Evolutionary conservation across 2,888 invertebrate species (phyloP), one percentile per base, ranked within the genome.

Genomic region (Lathronympha strigana): DNA sequence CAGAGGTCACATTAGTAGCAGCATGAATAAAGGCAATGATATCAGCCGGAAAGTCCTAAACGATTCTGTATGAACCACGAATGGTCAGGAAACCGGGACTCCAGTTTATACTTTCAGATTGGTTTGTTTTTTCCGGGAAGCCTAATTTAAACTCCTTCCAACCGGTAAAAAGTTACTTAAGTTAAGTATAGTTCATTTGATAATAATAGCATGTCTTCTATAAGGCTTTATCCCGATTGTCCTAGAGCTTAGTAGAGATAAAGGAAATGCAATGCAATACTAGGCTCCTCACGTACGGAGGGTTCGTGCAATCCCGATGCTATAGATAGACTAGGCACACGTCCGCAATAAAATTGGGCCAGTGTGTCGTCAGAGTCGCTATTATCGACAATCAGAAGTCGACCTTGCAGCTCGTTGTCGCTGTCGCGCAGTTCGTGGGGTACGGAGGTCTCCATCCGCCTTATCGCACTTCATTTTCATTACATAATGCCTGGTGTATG

Each of bases 391-490:
- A 92, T 92, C 90, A 90, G 85, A 78, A 82, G 76, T 73, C 84
- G 91, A 89, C 92, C 91, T 91, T 91, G 90, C 80, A 75, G 87
- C 90, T 90, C 83, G 88, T 91, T 91, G 89, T 82, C 80, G 84
- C 81, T 90, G 88, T 82, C 81, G 84, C 82, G 76, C 80, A 84
- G 86, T 86, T 87, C 87, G 90, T 87, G 87, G 92, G 90, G 90
- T 87, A 76, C 80, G 81, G 86, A 87, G 88, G 88, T 89, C 84
- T 90, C 83, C 86, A 86, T 90, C 90, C 90, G 87, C 85, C 86
- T 87, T 84, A 60, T 84, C 87, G 87, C 87, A 86, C 81, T 86
- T 83, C 81, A 86, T 88, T 88, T 86, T 83, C 81, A 86, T 88
- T 88, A 87, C 74, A 83, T 85, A 84, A 87, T 82, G 79, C 75